Base-by-base conservation (phyloP, 1,140 invertebrate species). In the Maniola jurtina region DNA sequence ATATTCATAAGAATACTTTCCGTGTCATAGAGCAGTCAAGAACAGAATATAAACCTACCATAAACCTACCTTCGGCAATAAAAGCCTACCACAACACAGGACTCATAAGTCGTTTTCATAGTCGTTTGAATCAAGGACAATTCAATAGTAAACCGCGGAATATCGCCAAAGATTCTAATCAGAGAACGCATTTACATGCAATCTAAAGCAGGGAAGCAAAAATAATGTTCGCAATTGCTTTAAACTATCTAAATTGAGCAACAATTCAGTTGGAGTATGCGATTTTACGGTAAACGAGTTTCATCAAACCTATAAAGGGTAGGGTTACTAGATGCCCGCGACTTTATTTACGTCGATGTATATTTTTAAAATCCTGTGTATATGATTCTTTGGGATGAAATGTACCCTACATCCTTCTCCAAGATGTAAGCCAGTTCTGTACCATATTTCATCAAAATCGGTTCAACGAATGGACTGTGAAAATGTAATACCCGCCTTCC, bases 191-290 rank as follows among this genome's bases (percentile, higher is more conserved):
- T 45, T 45, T 45, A 45, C 42, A 45, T 45, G 47, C 47, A 25
- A 57, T 36, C 15, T 42, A 34, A 52, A 65, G 63, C 56, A 48
- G 15, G 42, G 59, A 59, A 35, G 47, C 64, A 59, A 48, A 64
- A 38, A 40, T 40, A 40, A 45, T 8, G 42, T 45, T 45, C 5
- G 42, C 42, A 45, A 45, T 45, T 45, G 5, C 42, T 45, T 9
- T 45, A 45, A 11, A 45, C 10, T 13, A 45, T 13, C 42, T 5
- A n/a, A 45, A 45, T 45, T 45, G 42, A 45, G 42, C 42, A 45
- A 45, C 13, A 45, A 45, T n/a, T 45, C 13, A 11, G 0, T 11
- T 45, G 1, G 42, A 6, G 10, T 9, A 42, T 42, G 6, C 6
- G 40, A 42, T 42, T 42, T 3, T 42, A 42, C 10, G 40, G 40